These are phyloP conservation scores for Sorex maritimensis DNA, from an alignment of 2,797 vertebrate genomes.

Conservation along the genomic window DNA sequence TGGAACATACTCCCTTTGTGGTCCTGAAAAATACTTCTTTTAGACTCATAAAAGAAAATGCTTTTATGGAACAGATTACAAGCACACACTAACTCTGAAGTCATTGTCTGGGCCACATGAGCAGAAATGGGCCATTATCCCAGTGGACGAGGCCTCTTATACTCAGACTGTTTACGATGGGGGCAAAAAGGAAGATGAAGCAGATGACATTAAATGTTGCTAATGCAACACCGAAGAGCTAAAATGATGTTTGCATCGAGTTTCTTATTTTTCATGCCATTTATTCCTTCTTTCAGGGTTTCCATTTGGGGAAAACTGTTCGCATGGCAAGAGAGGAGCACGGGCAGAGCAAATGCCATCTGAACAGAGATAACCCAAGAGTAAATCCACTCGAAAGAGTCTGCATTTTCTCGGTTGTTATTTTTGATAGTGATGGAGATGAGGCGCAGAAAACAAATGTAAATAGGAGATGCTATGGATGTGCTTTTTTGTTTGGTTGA, in stretches of 20 bases:
- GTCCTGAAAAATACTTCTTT: not conserved
- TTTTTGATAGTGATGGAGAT: not conserved
- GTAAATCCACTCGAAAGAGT: not conserved
- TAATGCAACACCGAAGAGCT: not conserved
- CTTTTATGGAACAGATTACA: not conserved
- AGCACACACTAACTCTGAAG: not conserved
- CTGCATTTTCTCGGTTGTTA: not conserved
- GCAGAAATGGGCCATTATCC: too few relatives aligned
- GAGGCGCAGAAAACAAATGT: not conserved
- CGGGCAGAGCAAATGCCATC: not conserved
- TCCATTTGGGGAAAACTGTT: conserved; percentile 31
- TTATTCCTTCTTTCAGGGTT: conserved; percentile 14
- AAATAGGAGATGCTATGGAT: not conserved
- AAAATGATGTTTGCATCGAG: not conserved
- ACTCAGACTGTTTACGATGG: not conserved
- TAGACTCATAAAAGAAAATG: not conserved
- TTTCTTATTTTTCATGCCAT: not conserved
- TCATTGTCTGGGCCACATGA: not conserved
- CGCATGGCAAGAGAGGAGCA: not conserved
- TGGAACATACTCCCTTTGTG: conserved; percentile 30
- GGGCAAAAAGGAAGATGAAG: not conserved
- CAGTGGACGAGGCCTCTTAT: not conserved
- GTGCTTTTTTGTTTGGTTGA: not conserved
- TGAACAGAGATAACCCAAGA: not conserved
- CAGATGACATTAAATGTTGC: not conserved